These are phyloP conservation scores for Trachemys scripta DNA, from an alignment of 2,113 vertebrate genomes.

Conservation along the genomic window DNA sequence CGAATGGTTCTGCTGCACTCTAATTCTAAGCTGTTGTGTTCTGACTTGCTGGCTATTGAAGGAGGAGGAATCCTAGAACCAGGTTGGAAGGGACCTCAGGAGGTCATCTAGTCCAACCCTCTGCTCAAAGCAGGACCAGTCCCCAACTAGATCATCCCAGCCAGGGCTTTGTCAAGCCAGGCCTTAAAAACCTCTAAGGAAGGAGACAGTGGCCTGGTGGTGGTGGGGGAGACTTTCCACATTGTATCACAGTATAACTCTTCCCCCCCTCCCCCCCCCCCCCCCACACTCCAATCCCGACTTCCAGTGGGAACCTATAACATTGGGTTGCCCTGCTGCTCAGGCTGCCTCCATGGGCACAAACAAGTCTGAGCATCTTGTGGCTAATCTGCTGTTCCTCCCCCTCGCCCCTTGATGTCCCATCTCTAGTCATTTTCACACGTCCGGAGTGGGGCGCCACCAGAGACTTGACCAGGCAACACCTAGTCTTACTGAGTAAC, in stretches of 20 bases:
- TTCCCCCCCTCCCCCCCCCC: rapidly evolving
- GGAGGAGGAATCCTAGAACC: background rate
- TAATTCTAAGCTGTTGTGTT: background rate
- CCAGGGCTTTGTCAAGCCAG: too few relatives aligned
- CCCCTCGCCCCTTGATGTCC: background rate
- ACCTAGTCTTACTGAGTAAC: background rate
- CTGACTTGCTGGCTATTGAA: background rate
- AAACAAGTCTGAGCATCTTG: background rate
- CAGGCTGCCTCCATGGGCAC: too few relatives aligned
- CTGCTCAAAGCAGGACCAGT: too few relatives aligned
- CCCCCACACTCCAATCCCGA: background rate
- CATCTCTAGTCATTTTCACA: background rate
- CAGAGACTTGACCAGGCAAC: background rate
- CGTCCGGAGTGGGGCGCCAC: background rate
- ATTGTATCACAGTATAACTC: background rate
- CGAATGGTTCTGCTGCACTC: background rate
- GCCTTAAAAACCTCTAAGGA: too few relatives aligned
- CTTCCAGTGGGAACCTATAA: background rate
- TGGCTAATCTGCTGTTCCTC: background rate
- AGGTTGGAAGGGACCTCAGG: too few relatives aligned
- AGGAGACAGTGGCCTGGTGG: background rate
- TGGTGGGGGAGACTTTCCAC: rapidly evolving
- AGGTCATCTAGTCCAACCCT: too few relatives aligned
- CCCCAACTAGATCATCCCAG: too few relatives aligned
- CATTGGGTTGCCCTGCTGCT: background rate